Evolutionary conservation across 2,113 vertebrate species (phyloP), one percentile per base, ranked within the genome.

Genomic region (Scomber japonicus): DNA sequence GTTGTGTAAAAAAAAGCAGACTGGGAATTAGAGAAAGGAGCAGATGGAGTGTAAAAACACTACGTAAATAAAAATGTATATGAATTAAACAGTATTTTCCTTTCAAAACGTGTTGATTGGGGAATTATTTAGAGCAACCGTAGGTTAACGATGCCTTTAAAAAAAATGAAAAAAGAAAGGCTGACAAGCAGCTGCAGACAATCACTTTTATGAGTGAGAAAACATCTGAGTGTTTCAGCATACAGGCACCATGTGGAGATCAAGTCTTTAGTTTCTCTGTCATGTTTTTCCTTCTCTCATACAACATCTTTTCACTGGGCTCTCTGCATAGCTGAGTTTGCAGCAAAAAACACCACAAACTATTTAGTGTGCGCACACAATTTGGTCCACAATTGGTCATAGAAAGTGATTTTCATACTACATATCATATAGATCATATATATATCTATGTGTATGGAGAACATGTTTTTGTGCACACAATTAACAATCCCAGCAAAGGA

Each of bases 141-240:
- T 40, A 40, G 24, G 16, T 15, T 71, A 35, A 45, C 17, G 27
- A 35, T 0, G 44, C 53, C 80, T 75, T 82, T 8, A 71, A 71
- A 65, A 49, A 65, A 49, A 48, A 64, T 57, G 16, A 63, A 78
- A 82, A 70, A 45, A 59, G 24, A 46, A 68, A 40, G 40, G 48
- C 13, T 64, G 55, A 78, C 64, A 44, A 75, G 67, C 70, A 76
- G 45, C 63, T 57, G 45, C 63, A 50, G 53, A 72, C 61, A 17
- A 50, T 14, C 11, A 16, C 30, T 19, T 75, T 81, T 30, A 62
- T 48, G 66, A 79, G 67, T 49, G 68, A 51, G 51, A 68, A 81
- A 78, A 75, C 46, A 57, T 68, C 55, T 17, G 82, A 61, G 55
- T n/a, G 56, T 30, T 74, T 16, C 71, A 76, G 59, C 73, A 79